Evolutionary conservation across 2,113 vertebrate species (phyloP), one percentile per base, ranked within the genome.

Genomic region (Eptesicus fuscus): DNA sequence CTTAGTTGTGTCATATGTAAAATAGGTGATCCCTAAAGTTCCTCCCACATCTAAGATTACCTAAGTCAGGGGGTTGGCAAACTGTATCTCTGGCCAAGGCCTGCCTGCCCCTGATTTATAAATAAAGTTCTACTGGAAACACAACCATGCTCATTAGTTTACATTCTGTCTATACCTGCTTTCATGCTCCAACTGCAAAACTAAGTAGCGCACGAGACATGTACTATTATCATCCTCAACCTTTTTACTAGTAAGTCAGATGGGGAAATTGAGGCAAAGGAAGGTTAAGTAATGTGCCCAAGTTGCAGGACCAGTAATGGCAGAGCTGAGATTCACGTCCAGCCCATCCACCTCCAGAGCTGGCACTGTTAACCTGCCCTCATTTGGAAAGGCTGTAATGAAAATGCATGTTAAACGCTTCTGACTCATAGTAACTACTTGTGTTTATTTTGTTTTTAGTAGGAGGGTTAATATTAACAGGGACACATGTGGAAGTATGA

Each of bases 391-490:
- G 23, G 9, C 1, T 70, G 7, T 22, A 28, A 18, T 32, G 35
- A 74, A 93, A 76, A 30, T 14, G 28, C 32, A 69, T 59, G 28
- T 32, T 32, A 49, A 70, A 77, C n/a, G 28, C 7, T 71, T 86
- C 37, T 90, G 84, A 95, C 51, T 92, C 91, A 88, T 4, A 76
- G 63, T 88, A 51, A 35, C 53, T 40, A n/a, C 7, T 13, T 17
- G 13, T 61, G 30, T 44, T 94, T 69, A 11, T 67, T 92, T 93
- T 90, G 69, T 74, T 77, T 94, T 95, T 70, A 74, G 47, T 16
- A 90, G 59, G 23, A 10, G 12, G 8, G 25, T 90, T 90, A 77
- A 65, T 59, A 78, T 49, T 74, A 84, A 96, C 85, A 95, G 88
- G 51, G 80, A 92, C 12, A 17, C 12, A 44, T 2, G 70, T 42